phyloP scores from a whole-genome alignment of 2,797 vertebrate genomes.

The Scarus forsteni region DNA sequence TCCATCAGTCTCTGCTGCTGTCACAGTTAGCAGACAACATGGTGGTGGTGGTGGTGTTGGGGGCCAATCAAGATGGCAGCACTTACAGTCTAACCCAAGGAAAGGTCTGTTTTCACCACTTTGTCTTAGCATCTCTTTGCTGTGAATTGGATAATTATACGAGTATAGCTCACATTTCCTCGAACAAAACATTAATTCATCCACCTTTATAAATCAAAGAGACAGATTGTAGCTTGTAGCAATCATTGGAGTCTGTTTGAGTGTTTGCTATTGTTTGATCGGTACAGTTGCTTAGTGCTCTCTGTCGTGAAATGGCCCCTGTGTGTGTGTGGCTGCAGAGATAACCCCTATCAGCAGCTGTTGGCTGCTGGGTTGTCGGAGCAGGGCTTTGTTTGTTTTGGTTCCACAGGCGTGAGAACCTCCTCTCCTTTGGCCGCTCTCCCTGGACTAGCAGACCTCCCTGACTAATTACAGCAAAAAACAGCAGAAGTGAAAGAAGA shows the following conservation, averaged over 20 bases:
- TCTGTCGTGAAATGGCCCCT: slow-evolving; percentile 45
- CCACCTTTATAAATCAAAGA: not conserved
- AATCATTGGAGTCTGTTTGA: slow-evolving; percentile 2
- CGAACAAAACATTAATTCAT: not conserved
- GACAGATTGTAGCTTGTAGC: not conserved
- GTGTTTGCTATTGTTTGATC: slow-evolving; percentile 9
- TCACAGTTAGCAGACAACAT: too few relatives aligned
- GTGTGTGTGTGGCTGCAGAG: slow-evolving; percentile 67
- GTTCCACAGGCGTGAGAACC: slow-evolving; percentile 71
- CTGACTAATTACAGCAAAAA: slow-evolving; percentile 58
- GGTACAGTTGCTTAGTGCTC: slow-evolving; percentile 20
- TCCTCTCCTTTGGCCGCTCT: slow-evolving; percentile 51
- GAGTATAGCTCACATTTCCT: not conserved
- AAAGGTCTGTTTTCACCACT: too few relatives aligned
- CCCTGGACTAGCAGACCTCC: slow-evolving; percentile 31
- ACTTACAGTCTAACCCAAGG: too few relatives aligned
- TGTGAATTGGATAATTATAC: too few relatives aligned
- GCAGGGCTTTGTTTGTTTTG: slow-evolving; percentile 73
- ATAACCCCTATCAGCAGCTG: slow-evolving; percentile 68
- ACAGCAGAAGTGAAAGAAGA: slow-evolving; percentile 40
- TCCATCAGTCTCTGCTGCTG: too few relatives aligned
- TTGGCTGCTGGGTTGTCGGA: slow-evolving; percentile 49
- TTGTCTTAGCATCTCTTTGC: too few relatives aligned
- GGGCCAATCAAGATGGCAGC: too few relatives aligned
- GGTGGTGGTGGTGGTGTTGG: too few relatives aligned